Evolutionary conservation across 2,888 invertebrate genomes (phyloP), one percentile per base, ranked within the genome.

Genomic region (Helobdella robusta): DNA sequence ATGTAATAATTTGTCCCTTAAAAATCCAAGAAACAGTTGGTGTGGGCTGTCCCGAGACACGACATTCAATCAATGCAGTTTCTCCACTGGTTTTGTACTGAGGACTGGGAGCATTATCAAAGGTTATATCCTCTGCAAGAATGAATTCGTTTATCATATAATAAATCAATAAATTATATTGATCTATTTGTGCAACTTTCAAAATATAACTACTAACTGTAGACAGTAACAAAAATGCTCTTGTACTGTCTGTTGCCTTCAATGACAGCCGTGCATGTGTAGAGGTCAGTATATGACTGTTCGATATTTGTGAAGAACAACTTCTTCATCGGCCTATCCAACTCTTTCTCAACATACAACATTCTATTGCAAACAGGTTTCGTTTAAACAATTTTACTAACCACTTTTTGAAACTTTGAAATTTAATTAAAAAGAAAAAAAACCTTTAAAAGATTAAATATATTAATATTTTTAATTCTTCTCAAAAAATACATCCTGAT

Each of bases 121-220:
- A 72, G 20, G 71, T 71, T 36, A 72, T 71, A 50, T 70, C 70
- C 70, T 71, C 72, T 72, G 70, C 4, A 59, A 25, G 20, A 32
- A 30, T 59, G 30, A 61, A n/a, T n/a, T n/a, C n/a, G n/a, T n/a
- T n/a, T n/a, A n/a, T n/a, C n/a, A n/a, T n/a, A n/a, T n/a, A n/a
- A n/a, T n/a, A 40, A 40, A 11, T 40, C n/a, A 40, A n/a, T 8
- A 40, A 40, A 15, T 25, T 25, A 28, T n/a, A 30, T 32, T 25
- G n/a, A 28, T 58, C 20, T 23, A 59, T 15, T 5, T 5, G 6
- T 1, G 28, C 2, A 44, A 36, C 18, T 58, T 30, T 8, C 11
- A 32, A 40, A 25, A 20, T 32, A 11, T 20, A 2, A 2, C 15
- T 2, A 64, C 68, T 50, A 59, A 70, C 68, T 68, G 64, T 50